Evolutionary conservation across 2,113 vertebrate genomes (phyloP).

Genomic region (Dasyprocta punctata): DNA sequence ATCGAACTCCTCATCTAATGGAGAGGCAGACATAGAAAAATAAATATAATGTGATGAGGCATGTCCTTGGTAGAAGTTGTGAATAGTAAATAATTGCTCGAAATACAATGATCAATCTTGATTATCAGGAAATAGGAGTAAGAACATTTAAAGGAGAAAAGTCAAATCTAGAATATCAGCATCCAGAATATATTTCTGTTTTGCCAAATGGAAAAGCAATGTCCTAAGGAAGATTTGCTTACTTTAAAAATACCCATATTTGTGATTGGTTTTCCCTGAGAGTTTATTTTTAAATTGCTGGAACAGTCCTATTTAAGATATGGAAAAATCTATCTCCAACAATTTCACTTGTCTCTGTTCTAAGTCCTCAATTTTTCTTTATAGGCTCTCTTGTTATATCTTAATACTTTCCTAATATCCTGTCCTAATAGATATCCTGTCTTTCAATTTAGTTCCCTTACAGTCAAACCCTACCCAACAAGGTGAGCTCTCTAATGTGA

Average conservation of each 20-base stretch:
- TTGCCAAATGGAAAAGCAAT: background rate
- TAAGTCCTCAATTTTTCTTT: background rate
- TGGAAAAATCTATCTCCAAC: background rate
- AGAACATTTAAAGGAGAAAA: background rate
- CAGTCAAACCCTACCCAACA: background rate
- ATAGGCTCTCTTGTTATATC: background rate
- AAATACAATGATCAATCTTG: background rate
- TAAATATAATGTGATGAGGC: background rate
- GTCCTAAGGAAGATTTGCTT: background rate
- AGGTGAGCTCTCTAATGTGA: background rate
- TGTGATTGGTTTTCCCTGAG: background rate
- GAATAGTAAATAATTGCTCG: background rate
- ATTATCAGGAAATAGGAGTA: background rate
- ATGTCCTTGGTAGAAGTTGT: background rate
- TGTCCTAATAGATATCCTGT: background rate
- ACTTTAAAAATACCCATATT: background rate
- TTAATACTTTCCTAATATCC: background rate
- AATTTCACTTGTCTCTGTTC: background rate
- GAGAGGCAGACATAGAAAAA: background rate
- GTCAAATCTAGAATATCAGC: background rate
- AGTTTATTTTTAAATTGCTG: background rate
- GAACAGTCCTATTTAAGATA: background rate
- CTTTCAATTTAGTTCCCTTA: background rate
- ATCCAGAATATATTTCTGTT: background rate
- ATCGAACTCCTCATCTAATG: background rate